Evolutionary conservation across 92 coral and sea anemone genomes (phyloP).

Genomic region (Metridium senile): DNA sequence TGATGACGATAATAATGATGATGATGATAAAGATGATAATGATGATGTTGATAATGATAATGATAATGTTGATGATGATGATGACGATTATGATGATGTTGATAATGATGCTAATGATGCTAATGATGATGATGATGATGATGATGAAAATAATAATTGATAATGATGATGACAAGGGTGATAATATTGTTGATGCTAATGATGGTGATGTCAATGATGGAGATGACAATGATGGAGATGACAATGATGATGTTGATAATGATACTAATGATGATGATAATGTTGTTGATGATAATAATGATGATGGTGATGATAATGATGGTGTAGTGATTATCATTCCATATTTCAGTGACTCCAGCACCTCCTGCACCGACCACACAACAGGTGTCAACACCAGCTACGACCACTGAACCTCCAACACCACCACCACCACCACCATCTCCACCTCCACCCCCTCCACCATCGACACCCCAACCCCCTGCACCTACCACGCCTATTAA

Average conservation of each 20-base stretch:
- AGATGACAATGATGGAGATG: too few relatives aligned
- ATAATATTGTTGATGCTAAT: neutral
- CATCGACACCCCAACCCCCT: neutral
- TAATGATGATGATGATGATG: too few relatives aligned
- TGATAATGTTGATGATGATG: too few relatives aligned
- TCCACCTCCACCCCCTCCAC: neutral
- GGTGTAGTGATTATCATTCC: neutral
- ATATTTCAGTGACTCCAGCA: slow-evolving; percentile 16
- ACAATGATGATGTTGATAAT: too few relatives aligned
- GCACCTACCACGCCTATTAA: neutral
- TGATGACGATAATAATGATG: too few relatives aligned
- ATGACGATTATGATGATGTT: too few relatives aligned
- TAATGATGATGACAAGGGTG: neutral
- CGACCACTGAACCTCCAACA: neutral
- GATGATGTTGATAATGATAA: too few relatives aligned
- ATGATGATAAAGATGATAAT: too few relatives aligned
- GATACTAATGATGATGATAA: too few relatives aligned
- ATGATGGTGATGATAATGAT: neutral
- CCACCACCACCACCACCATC: neutral
- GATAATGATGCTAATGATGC: too few relatives aligned
- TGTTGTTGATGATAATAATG: neutral
- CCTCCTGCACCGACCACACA: neutral
- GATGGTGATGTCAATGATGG: too few relatives aligned
- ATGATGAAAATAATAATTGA: neutral
- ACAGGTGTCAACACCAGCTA: neutral